Evolutionary conservation across 2,888 invertebrate genomes (phyloP), one percentile per base, ranked within the genome.

Genomic region (Acleris laterana): DNA sequence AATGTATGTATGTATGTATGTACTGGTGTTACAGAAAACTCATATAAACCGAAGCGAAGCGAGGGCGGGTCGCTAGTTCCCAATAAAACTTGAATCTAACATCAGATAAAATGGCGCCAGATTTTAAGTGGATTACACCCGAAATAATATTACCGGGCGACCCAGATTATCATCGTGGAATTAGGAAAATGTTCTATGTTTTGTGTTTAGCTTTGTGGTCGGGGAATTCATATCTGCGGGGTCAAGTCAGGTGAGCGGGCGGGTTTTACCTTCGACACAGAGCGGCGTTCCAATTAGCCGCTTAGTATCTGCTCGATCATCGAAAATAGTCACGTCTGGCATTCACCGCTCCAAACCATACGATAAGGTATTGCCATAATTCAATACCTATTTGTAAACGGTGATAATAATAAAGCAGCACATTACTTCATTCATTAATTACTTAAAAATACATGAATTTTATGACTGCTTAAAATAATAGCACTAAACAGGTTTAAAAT

Each of bases 151-250:
- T 51, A 19, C 61, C 22, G 50, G 9, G 17, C 65, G 51, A 61
- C 61, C 66, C 61, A 66, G 66, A 66, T 66, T 62, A 62, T 62
- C 32, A 32, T 51, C 56, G 11, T 13, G 48, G 78, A 82, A 84
- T 84, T 83, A 81, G 74, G 77, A 67, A 78, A 80, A 80, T 79
- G 76, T 78, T 78, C 11, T 20, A 6, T 78, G 77, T 79, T 82
- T 78, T 76, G 77, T 77, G 72, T 77, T 64, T 44, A 44, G 32
- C 48, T 76, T 72, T 69, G 32, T 3, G 32, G 55, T 63, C 66
- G 58, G 70, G 72, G 72, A 79, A 80, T 78, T 78, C 74, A 72
- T 76, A 74, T 78, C 77, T 75, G 76, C 68, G 62, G 77, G 80
- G 77, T 74, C 69, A 62, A 55, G 32, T 51, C 22, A 71, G 71